Conservation (phyloP, 2,888 invertebrate genomes). For the Tenthredo livida region DNA sequence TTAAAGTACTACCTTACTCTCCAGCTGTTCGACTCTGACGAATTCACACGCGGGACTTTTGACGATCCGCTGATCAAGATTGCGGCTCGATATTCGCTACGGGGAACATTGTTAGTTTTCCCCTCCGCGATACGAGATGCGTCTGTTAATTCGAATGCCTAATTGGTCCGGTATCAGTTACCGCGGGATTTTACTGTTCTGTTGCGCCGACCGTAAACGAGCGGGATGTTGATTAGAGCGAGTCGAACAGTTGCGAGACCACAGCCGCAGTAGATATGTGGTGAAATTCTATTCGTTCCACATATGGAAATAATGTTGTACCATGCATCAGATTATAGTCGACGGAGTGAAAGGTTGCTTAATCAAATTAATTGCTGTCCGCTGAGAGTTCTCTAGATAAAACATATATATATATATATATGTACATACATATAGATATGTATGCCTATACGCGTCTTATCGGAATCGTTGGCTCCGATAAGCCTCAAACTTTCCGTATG, state of each 20-base stretch:
- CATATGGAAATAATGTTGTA: neutral
- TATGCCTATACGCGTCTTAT: neutral
- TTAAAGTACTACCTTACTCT: neutral
- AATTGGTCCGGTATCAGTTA: neutral
- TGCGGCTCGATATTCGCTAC: neutral
- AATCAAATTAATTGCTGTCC: neutral
- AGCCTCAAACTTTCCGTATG: neutral
- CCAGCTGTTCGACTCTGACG: neutral
- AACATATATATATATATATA: too few relatives aligned
- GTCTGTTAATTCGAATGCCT: neutral
- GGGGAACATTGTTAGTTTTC: neutral
- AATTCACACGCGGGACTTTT: neutral
- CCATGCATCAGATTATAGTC: neutral
- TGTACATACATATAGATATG: neutral
- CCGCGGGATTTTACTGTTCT: neutral
- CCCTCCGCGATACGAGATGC: neutral
- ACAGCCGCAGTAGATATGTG: neutral
- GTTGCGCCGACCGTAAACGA: slow-evolving; percentile 8
- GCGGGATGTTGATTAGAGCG: neutral
- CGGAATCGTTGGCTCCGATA: neutral
- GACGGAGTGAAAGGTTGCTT: neutral
- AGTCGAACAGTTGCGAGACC: slow-evolving; percentile 1
- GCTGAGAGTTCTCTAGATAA: neutral
- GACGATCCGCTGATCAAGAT: neutral
- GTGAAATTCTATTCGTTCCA: slow-evolving; percentile 10